Evolutionary conservation across 2,797 vertebrate genomes (phyloP).

Genomic region (Pogoniulus pusillus): DNA sequence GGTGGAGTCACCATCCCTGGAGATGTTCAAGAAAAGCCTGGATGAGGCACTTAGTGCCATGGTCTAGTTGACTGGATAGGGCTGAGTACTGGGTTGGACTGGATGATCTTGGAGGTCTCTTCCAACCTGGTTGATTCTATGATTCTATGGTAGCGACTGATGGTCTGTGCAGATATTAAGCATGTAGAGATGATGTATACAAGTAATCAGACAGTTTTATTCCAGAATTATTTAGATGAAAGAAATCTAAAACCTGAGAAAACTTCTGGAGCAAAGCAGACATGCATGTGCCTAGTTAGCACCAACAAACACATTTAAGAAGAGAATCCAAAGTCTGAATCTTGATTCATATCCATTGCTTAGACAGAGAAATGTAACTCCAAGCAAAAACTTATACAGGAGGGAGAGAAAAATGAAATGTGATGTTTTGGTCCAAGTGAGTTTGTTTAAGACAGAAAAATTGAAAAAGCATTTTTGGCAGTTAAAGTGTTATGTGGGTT

Average conservation of each 20-base stretch:
- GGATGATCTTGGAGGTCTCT: no score
- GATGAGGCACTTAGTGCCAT: no score
- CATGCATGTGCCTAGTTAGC: not conserved
- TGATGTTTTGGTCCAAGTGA: conserved; percentile 63
- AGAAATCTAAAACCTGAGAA: not conserved
- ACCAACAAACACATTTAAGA: not conserved
- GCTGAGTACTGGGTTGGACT: no score
- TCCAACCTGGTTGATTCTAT: no score
- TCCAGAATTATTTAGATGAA: not conserved
- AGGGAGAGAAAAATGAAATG: conserved; percentile 57
- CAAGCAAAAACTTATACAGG: not conserved
- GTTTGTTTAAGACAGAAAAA: conserved; percentile 65
- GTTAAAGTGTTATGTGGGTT: conserved; percentile 61
- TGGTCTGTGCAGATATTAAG: not conserved
- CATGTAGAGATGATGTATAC: not conserved
- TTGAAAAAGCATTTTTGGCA: conserved; percentile 68
- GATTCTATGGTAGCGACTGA: no score
- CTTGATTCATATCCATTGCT: conserved; percentile 5
- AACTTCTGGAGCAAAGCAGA: not conserved
- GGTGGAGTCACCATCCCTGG: no score
- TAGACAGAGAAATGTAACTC: conserved; percentile 41
- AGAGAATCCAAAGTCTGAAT: conserved; percentile 4
- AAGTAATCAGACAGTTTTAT: not conserved
- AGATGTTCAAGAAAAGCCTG: no score
- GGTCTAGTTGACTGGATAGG: no score